phyloP scores from a whole-genome alignment of 2,888 invertebrate species.

The Drosophila demipolita region DNA sequence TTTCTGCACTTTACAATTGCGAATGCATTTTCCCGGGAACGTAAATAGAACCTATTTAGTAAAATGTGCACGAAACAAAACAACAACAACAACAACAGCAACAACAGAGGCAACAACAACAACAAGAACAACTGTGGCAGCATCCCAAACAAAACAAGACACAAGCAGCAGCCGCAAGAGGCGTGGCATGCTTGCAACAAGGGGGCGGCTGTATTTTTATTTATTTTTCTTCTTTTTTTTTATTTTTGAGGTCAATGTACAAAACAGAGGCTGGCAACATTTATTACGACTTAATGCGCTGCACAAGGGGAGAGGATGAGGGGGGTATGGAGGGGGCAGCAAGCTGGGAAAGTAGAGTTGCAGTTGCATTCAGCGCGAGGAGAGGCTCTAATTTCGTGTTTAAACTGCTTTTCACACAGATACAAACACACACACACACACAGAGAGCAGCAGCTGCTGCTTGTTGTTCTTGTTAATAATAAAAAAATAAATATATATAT shows the following conservation, averaged over 20 bases:
- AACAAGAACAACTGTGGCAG: conserved; percentile 28
- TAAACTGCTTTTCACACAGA: conserved; percentile 72
- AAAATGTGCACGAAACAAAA: conserved; percentile 71
- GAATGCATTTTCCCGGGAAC: conserved; percentile 77
- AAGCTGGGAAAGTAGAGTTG: conserved; percentile 11
- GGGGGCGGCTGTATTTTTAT: conserved; percentile 19
- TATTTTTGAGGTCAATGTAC: conserved; percentile 74
- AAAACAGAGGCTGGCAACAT: conserved; percentile 70
- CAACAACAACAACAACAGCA: conserved; percentile 34
- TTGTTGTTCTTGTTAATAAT: conserved; percentile 32
- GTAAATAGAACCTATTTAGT: conserved; percentile 78
- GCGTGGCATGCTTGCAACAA: conserved; percentile 48
- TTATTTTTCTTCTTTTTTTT: conserved; percentile 31
- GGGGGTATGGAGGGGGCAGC: not conserved
- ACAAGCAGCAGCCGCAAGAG: conserved; percentile 24
- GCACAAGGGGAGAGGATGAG: conserved; percentile 29
- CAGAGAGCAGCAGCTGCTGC: conserved; percentile 7
- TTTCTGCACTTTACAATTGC: conserved; percentile 73
- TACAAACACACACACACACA: conserved; percentile 27
- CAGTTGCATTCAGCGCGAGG: conserved; percentile 30
- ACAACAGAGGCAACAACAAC: conserved; percentile 25
- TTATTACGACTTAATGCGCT: conserved; percentile 76
- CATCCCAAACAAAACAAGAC: conserved; percentile 42
- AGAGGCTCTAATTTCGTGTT: conserved; percentile 75
- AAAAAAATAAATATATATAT: conserved; percentile 30